Evolutionary conservation across 2,888 invertebrate species (phyloP).

Genomic region (Hypena proboscidalis): DNA sequence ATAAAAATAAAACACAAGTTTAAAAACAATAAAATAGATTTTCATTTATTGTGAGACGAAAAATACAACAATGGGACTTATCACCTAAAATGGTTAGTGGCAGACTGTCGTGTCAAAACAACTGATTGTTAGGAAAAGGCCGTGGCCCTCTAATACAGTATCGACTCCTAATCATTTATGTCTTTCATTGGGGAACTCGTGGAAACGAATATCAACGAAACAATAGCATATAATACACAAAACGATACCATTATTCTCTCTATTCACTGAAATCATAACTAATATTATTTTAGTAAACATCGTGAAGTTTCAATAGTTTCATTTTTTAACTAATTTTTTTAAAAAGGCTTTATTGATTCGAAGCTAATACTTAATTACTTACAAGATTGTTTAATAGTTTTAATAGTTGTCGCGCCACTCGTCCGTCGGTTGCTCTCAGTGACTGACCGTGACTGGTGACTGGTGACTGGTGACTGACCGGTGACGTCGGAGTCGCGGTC

Average conservation of each 20-base stretch:
- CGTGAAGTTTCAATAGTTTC: conserved; percentile 81
- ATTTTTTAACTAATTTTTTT: conserved; percentile 79
- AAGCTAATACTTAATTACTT: conserved; percentile 85
- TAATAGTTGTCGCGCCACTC: conserved; percentile 70
- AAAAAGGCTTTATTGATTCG: conserved; percentile 84
- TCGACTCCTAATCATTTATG: conserved; percentile 79
- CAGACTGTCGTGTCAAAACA: conserved; percentile 83
- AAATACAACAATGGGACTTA: conserved; percentile 86
- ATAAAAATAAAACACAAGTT: conserved; percentile 74
- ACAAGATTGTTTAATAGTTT: conserved; percentile 83
- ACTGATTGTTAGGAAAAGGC: conserved; percentile 62
- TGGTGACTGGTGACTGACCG: conserved; percentile 15
- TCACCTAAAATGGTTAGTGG: conserved; percentile 84
- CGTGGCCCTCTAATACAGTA: conserved; percentile 44
- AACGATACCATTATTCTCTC: conserved; percentile 75
- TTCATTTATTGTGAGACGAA: conserved; percentile 86
- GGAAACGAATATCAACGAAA: conserved; percentile 83
- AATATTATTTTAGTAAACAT: conserved; percentile 75
- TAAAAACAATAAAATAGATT: conserved; percentile 86
- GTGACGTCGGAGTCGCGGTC: conserved; percentile 27
- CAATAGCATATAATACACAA: conserved; percentile 73
- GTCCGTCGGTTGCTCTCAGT: conserved; percentile 37
- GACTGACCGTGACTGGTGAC: conserved; percentile 1
- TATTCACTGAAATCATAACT: conserved; percentile 81
- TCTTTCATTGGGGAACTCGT: conserved; percentile 83